phyloP scores from a whole-genome alignment of 2,797 vertebrate species.

The Lemur catta region DNA sequence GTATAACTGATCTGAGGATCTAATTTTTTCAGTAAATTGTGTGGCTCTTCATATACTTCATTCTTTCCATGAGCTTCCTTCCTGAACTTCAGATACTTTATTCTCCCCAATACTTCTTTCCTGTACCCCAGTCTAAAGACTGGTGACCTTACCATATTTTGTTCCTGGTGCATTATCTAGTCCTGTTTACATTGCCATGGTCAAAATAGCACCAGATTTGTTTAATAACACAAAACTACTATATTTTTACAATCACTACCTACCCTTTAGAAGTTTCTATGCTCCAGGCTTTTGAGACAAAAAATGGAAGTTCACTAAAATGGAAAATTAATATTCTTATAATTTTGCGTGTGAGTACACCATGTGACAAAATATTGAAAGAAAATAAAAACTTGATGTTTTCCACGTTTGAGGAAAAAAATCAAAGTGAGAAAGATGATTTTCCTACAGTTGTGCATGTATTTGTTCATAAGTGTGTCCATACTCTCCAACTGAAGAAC shows the following conservation, averaged over 20 bases:
- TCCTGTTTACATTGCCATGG: background rate
- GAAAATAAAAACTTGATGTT: background rate
- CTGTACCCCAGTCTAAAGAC: background rate
- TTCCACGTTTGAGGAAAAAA: background rate
- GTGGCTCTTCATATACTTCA: background rate
- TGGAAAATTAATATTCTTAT: background rate
- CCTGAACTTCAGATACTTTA: background rate
- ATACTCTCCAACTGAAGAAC: background rate
- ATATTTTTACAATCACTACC: background rate
- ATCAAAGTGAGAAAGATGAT: background rate
- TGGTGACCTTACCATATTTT: background rate
- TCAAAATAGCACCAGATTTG: background rate
- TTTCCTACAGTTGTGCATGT: background rate
- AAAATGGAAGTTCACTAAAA: background rate
- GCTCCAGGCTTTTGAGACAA: background rate
- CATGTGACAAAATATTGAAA: background rate
- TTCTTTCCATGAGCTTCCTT: background rate
- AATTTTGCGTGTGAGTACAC: background rate
- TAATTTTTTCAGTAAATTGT: background rate
- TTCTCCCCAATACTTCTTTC: background rate
- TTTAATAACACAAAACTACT: background rate
- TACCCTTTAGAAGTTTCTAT: background rate
- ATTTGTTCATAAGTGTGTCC: background rate
- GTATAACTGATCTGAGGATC: background rate
- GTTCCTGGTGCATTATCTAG: background rate